A percentile compares a stretch with the other conserved stretches of the same genome.
Evolutionary conservation across 2,113 vertebrate genomes (phyloP).

Genomic region (Vicugna pacos): DNA sequence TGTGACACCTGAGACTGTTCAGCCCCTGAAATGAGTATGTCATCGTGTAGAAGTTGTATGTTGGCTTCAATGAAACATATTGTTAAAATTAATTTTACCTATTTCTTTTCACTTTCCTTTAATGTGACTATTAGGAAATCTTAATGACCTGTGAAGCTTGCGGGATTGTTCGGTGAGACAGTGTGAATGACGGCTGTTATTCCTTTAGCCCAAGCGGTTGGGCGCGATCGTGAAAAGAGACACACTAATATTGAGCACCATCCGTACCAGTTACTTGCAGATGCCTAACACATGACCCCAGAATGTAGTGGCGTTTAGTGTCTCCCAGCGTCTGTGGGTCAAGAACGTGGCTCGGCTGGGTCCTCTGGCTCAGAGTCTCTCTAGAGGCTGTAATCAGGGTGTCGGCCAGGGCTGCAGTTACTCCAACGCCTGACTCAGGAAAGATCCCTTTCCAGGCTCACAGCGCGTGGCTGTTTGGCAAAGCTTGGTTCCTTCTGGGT

Average conservation of each 20-base stretch:
- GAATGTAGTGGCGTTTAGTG: not conserved
- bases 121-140: not conserved
- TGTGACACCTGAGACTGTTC: not conserved
- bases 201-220: not conserved
- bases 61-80: not conserved
- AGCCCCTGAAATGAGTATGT: not conserved
- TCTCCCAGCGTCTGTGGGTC: not conserved
- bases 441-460: not conserved
- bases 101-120: not conserved
- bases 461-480: not conserved
- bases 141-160: not conserved
- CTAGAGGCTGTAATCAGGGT: too few species aligned
- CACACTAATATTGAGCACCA: not conserved
- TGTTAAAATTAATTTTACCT: not conserved
- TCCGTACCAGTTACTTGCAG: not conserved
- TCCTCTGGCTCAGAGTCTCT: not conserved
- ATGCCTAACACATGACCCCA: not conserved
- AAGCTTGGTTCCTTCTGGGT: not conserved
- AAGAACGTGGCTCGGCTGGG: not conserved
- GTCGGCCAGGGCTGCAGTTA: not conserved
- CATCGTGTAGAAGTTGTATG: not conserved
- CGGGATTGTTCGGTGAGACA: not conserved
- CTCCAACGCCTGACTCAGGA: not conserved
- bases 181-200: not conserved
- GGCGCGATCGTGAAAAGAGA: not conserved